Evolutionary conservation across 2,888 invertebrate species (phyloP).

Genomic region (Apodemia mormo): DNA sequence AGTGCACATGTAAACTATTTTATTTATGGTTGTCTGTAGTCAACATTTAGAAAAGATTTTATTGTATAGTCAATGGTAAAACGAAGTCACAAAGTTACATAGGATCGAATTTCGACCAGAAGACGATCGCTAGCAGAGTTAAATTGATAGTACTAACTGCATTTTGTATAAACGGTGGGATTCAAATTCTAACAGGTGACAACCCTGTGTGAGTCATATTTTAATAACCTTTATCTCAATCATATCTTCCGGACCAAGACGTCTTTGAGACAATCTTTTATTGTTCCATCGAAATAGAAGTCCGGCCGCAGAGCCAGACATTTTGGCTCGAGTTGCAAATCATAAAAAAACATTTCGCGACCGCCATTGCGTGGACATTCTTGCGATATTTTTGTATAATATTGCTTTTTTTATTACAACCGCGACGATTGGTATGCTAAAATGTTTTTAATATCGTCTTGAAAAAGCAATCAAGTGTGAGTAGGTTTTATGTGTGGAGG

Average conservation of each 20-base stretch:
- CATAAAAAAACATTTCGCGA: background rate
- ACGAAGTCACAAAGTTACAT: too few species aligned
- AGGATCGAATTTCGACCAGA: too few species aligned
- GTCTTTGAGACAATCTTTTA: background rate
- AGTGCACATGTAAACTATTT: too few species aligned
- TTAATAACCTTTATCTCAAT: background rate
- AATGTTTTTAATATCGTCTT: slow-evolving; percentile 1
- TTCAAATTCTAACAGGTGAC: too few species aligned
- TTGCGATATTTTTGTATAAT: slow-evolving; percentile 14
- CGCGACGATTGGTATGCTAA: slow-evolving; percentile 8
- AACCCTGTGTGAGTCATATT: background rate
- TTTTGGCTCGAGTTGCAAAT: slow-evolving; percentile 4
- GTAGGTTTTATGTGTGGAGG: background rate
- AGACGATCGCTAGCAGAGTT: too few species aligned
- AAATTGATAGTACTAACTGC: too few species aligned
- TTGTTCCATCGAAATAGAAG: background rate
- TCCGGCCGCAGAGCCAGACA: background rate
- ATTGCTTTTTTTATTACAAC: slow-evolving; percentile 11
- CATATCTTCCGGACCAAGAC: background rate
- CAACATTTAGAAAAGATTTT: too few species aligned
- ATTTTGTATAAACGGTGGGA: too few species aligned
- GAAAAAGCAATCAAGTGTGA: background rate
- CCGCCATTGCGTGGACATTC: background rate
- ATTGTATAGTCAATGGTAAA: too few species aligned
- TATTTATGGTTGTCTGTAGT: too few species aligned